Evolutionary conservation across 2,888 invertebrate species (phyloP), one percentile per base, ranked within the genome.

Genomic region (Barypeithes pellucidus): DNA sequence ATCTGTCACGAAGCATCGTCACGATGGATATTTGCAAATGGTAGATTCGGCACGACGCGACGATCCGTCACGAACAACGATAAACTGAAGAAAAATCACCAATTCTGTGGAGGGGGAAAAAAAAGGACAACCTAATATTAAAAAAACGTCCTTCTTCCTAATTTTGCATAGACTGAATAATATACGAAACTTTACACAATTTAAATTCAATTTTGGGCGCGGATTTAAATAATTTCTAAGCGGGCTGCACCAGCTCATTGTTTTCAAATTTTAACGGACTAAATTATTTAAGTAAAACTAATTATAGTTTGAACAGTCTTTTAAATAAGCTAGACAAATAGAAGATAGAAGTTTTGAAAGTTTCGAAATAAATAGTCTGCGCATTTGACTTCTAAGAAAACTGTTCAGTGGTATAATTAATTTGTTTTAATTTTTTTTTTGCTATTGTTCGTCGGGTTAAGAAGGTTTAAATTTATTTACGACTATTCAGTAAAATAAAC

Each of bases 141-240:
- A n/a, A n/a, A n/a, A n/a, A n/a, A n/a, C n/a, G n/a, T n/a, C n/a
- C n/a, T n/a, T n/a, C n/a, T n/a, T n/a, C n/a, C n/a, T n/a, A n/a
- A n/a, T n/a, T n/a, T n/a, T n/a, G n/a, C n/a, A n/a, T n/a, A n/a
- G n/a, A n/a, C n/a, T n/a, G n/a, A 39, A 39, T 20, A 3, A 47
- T 47, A 2, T 20, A 12, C 12, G 18, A 41, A 39, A 60, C 18
- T 60, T 60, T 60, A n/a, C 43, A 16, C 43, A 16, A 60, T 43
- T 60, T 41, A 41, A 60, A 22, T 41, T 3, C n/a, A 43, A 20
- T 60, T 22, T 16, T 7, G 60, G 36, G 1, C 59, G 59, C 59
- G 18, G 41, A 57, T 43, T 36, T 60, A 33, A 60, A 60, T 60
- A 43, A 60, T 14, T 22, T 60, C 43, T 39, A 5, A 39, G 39